Evolutionary conservation across 92 coral and sea anemone species (phyloP).

Genomic region (Epizoanthus fatuus): DNA sequence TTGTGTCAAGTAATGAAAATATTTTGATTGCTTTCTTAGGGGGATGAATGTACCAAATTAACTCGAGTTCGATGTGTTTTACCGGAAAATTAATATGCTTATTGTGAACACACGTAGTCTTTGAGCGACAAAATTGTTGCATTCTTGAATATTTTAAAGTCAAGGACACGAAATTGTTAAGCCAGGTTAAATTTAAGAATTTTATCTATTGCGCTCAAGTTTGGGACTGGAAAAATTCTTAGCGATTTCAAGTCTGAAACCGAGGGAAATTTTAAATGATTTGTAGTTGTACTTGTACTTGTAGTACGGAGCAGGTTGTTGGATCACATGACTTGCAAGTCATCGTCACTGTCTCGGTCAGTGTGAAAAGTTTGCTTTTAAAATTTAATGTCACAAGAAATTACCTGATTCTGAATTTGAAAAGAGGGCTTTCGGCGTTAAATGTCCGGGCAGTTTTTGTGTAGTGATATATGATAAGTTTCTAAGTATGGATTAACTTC

Average conservation of each 20-base stretch:
- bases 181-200: not conserved
- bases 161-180: conserved; percentile 20
- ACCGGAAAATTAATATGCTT: conserved; percentile 12
- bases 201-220: not conserved
- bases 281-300: conserved; percentile 20
- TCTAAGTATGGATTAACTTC: not conserved
- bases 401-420: conserved; percentile 1
- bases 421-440: not conserved
- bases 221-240: not conserved
- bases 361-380: conserved; percentile 2
- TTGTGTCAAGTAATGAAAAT: not conserved
- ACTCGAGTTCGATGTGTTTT: not conserved
- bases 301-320: conserved; percentile 32
- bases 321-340: conserved; percentile 27
- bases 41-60: conserved; percentile 2
- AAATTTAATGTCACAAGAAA: conserved; percentile 22
- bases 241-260: not conserved
- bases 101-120: conserved; percentile 9
- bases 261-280: not conserved
- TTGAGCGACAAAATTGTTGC: conserved; percentile 35
- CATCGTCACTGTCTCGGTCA: conserved; percentile 9
- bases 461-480: not conserved
- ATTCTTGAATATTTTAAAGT: conserved; percentile 39
- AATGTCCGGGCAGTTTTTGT: not conserved
- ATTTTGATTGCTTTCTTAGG: not conserved